These are phyloP conservation scores for Periplaneta americana DNA, from an alignment of 1,140 invertebrate genomes.

Conservation along the genomic window DNA sequence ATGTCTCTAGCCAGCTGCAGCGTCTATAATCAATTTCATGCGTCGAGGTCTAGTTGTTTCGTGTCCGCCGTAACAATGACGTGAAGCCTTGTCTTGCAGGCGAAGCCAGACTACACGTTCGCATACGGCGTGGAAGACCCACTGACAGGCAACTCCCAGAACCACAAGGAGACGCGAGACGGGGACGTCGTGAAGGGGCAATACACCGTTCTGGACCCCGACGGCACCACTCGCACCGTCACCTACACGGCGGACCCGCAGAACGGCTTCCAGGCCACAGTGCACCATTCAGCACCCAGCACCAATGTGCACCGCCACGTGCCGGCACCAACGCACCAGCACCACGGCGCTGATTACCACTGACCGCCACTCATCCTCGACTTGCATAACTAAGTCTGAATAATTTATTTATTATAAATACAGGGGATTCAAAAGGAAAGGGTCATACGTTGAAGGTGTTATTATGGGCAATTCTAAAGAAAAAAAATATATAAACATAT, in stretches of 20 bases:
- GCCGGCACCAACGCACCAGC: neutral
- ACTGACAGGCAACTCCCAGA: slow-evolving; percentile 15
- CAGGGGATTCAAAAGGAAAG: no score
- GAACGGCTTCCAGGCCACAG: slow-evolving; percentile 28
- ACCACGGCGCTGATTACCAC: neutral
- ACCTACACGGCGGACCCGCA: slow-evolving; percentile 25
- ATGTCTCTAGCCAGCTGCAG: neutral
- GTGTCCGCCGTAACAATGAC: neutral
- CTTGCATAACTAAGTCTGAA: no score
- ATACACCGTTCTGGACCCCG: slow-evolving; percentile 27
- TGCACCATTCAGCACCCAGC: slow-evolving; percentile 8
- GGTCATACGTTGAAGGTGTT: no score
- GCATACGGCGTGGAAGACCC: slow-evolving; percentile 20
- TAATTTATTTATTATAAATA: no score
- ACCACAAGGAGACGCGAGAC: slow-evolving; percentile 22
- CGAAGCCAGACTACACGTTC: slow-evolving; percentile 17
- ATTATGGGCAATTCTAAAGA: no score
- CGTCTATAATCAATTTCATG: no score
- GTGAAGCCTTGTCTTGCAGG: slow-evolving; percentile 4
- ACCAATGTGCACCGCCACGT: neutral
- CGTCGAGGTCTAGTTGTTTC: neutral
- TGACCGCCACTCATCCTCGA: no score
- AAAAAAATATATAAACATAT: no score
- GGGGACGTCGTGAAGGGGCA: slow-evolving; percentile 25
- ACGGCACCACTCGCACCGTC: slow-evolving; percentile 24